Evolutionary conservation across 2,113 vertebrate species (phyloP).

Genomic region (Protomyctophum bolini): DNA sequence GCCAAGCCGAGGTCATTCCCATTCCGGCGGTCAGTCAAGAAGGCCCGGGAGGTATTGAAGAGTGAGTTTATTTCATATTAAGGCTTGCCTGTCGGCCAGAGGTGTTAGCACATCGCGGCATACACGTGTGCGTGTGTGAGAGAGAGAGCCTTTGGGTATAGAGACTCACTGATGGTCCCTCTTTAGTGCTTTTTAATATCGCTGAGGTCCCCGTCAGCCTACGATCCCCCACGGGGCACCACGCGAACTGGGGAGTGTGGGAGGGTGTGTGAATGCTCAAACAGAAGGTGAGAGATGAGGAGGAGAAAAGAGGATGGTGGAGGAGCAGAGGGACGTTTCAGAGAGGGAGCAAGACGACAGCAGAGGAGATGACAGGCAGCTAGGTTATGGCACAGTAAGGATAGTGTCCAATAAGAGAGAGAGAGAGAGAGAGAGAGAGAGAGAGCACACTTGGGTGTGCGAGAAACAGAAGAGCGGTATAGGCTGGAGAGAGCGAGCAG

Average conservation of each 20-base stretch:
- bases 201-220: constrained; percentile 47
- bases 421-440: background rate
- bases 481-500: background rate
- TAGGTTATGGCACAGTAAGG: no score
- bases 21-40: constrained; percentile 73
- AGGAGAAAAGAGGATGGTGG: background rate
- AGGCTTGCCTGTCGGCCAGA: constrained; percentile 60
- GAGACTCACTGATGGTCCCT: constrained; percentile 57
- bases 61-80: constrained; percentile 73
- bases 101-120: constrained; percentile 39
- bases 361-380: background rate
- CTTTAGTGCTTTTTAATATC: constrained; percentile 75
- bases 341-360: background rate
- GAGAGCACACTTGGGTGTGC: background rate
- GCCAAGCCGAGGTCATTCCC: constrained; percentile 72
- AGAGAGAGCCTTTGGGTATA: constrained; percentile 39
- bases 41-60: constrained; percentile 67
- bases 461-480: background rate
- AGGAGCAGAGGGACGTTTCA: background rate
- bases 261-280: constrained; percentile 40
- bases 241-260: constrained; percentile 44
- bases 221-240: constrained; percentile 29
- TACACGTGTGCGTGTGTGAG: constrained; percentile 13
- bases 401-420: background rate
- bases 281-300: background rate